Percentiles rank a stretch among this genome's conserved stretches.
Conservation (phyloP, 92 coral and sea anemone genomes). For the Zoanthus sansibaricus region DNA sequence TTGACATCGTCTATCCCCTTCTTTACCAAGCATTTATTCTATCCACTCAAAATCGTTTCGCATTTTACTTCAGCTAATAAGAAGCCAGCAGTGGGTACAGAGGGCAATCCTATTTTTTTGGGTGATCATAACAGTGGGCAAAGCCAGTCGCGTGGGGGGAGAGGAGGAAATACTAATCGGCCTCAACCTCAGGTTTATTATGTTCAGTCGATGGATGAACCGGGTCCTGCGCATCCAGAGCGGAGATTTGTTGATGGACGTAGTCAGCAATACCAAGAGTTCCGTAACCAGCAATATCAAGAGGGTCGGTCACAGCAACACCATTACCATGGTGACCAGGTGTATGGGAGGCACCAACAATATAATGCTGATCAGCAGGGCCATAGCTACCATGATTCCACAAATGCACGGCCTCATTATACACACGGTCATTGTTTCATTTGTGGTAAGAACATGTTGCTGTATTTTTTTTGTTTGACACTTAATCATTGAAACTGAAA, state of each 20-base stretch:
- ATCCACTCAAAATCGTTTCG: slow-evolving; percentile 27
- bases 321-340: slow-evolving; percentile 35
- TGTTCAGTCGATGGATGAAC: slow-evolving; percentile 23
- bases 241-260: slow-evolving; percentile 33
- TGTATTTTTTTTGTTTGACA: too few species aligned
- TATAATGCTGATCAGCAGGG: slow-evolving; percentile 46
- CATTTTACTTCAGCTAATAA: slow-evolving; percentile 34
- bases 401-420: slow-evolving; percentile 58
- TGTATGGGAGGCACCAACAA: slow-evolving; percentile 24
- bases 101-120: slow-evolving; percentile 30
- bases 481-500: too few species aligned
- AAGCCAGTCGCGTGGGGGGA: slow-evolving; percentile 33
- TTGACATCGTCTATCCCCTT: too few species aligned
- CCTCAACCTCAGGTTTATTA: slow-evolving; percentile 32
- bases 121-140: slow-evolving; percentile 26
- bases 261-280: slow-evolving; percentile 12
- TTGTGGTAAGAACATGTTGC: slow-evolving; percentile 47
- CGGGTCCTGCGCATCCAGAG: slow-evolving; percentile 34
- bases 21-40: background rate
- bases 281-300: slow-evolving; percentile 28
- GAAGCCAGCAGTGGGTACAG: slow-evolving; percentile 25
- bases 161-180: slow-evolving; percentile 36
- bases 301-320: slow-evolving; percentile 22
- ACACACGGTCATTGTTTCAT: slow-evolving; percentile 79
- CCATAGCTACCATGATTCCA: slow-evolving; percentile 53